Evolutionary conservation across 2,113 vertebrate species (phyloP).

Genomic region (Strix uralensis): DNA sequence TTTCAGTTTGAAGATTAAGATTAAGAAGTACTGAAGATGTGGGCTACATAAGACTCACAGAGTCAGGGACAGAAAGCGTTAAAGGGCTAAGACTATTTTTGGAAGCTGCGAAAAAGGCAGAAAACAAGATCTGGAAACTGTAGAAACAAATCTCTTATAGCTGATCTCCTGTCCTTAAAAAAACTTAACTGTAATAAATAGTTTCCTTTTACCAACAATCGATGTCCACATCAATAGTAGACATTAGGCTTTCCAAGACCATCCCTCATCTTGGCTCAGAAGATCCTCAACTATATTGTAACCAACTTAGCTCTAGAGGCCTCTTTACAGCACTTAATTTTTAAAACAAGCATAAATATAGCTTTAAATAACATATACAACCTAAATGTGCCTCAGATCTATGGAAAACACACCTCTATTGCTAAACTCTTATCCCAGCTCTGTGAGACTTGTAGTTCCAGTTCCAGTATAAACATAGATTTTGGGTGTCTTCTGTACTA

Average conservation of each 20-base stretch:
- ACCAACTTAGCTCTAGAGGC: background rate
- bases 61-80: background rate
- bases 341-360: background rate
- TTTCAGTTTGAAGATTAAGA: background rate
- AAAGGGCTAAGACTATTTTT: background rate
- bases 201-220: background rate
- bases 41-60: background rate
- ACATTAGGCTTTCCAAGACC: background rate
- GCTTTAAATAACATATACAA: background rate
- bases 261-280: background rate
- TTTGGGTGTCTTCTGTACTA: background rate
- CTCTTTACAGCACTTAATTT: background rate
- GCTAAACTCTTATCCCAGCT: background rate
- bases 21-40: background rate
- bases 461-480: background rate
- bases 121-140: background rate
- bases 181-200: background rate
- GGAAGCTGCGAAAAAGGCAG: background rate
- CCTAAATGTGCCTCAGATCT: background rate
- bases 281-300: background rate
- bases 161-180: background rate
- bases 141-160: background rate
- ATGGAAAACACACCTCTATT: background rate
- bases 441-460: background rate
- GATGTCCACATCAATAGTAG: background rate